A percentile compares a stretch with the other conserved stretches of the same genome.
Evolutionary conservation across 2,797 vertebrate species (phyloP).

Genomic region (Eospalax fontanierii): DNA sequence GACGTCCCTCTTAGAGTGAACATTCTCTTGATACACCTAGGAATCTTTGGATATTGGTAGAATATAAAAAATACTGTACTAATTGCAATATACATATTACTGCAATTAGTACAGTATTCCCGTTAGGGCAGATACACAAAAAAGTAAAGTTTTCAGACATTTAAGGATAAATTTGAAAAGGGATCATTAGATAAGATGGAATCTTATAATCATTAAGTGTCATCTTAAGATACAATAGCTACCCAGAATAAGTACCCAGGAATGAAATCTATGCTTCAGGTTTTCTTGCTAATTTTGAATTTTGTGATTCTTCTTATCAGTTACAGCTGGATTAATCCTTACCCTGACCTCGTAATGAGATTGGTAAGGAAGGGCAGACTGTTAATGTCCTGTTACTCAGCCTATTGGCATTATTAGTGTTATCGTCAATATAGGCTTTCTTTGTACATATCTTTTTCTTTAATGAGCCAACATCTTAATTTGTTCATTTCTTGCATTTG

Average conservation of each 20-base stretch:
- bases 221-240: not conserved
- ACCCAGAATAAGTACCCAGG: not conserved
- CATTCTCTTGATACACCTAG: too few species aligned
- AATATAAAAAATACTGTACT: too few species aligned
- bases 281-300: conserved; percentile 25
- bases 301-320: not conserved
- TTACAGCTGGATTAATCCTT: not conserved
- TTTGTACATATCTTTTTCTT: not conserved
- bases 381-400: not conserved
- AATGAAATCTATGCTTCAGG: conserved; percentile 15
- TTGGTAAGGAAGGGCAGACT: not conserved
- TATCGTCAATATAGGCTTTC: not conserved
- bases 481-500: not conserved
- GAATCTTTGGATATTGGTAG: not conserved
- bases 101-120: not conserved
- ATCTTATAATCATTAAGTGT: not conserved
- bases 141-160: not conserved
- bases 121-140: not conserved
- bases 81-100: not conserved
- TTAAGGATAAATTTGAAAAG: not conserved
- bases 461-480: not conserved
- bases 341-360: not conserved
- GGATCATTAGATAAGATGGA: not conserved
- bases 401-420: not conserved
- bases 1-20: too few species aligned